A percentile compares a stretch with the other conserved stretches of the same genome.
These are phyloP conservation scores for Candoia aspera DNA, from an alignment of 2,113 vertebrate genomes.

Conservation along the genomic window DNA sequence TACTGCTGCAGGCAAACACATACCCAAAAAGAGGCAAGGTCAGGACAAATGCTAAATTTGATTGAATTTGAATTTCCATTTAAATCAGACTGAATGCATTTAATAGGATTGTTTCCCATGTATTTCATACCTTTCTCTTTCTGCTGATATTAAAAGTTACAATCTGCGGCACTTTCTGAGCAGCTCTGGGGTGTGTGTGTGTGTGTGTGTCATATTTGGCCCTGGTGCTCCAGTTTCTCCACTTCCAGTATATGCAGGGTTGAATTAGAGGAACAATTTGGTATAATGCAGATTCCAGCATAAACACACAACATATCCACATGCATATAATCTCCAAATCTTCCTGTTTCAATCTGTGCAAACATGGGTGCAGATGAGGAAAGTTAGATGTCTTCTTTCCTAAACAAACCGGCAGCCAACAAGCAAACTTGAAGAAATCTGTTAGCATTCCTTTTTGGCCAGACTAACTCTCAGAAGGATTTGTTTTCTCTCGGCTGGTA, in stretches of 20 bases:
- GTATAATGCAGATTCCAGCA: background rate
- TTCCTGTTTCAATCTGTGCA: background rate
- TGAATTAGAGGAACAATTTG: background rate
- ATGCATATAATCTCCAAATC: background rate
- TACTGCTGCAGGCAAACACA: background rate
- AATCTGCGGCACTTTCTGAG: no score
- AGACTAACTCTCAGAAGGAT: constrained; percentile 35
- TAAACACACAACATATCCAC: background rate
- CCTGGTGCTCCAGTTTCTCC: no score
- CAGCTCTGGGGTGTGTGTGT: background rate
- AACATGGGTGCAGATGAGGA: background rate
- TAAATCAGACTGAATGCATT: background rate
- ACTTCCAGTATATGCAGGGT: background rate
- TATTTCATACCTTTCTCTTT: background rate
- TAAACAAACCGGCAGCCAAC: background rate
- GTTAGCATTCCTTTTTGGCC: constrained; percentile 28
- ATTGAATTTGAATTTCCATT: background rate
- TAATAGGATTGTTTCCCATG: background rate
- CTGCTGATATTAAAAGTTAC: background rate
- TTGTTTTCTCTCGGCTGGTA: constrained; percentile 33
- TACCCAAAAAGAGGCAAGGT: background rate
- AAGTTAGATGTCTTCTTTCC: background rate
- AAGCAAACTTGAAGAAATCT: background rate
- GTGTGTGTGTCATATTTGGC: no score
- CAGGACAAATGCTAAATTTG: background rate